These are phyloP conservation scores for Brachyalestes nurse DNA, from an alignment of 2,797 vertebrate genomes.

Conservation along the genomic window DNA sequence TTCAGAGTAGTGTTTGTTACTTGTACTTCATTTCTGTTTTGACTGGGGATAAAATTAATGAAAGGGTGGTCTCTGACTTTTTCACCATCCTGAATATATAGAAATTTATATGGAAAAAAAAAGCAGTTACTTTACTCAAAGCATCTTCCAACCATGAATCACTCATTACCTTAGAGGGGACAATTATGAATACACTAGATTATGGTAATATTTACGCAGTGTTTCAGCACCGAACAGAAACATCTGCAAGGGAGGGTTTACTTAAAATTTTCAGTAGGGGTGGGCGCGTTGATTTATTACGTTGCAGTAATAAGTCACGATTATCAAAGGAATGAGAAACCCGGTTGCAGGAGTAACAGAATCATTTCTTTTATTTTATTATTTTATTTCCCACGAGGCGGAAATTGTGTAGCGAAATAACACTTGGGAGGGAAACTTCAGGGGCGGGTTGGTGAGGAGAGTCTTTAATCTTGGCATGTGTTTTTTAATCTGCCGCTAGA, in stretches of 20 bases:
- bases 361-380: neutral
- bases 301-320: conserved; percentile 2
- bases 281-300: neutral
- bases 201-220: neutral
- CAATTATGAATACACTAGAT: neutral
- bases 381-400: conserved; percentile 16
- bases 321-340: conserved; percentile 21
- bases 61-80: too few species aligned
- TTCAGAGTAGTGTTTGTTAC: too few species aligned
- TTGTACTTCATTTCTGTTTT: too few species aligned
- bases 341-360: neutral
- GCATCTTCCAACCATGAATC: too few species aligned
- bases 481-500: conserved; percentile 20
- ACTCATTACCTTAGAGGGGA: too few species aligned
- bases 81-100: too few species aligned
- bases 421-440: neutral
- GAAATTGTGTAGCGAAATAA: conserved; percentile 13
- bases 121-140: too few species aligned
- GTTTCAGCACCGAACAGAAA: neutral
- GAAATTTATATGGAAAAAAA: too few species aligned
- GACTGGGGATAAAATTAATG: too few species aligned
- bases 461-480: conserved; percentile 31
- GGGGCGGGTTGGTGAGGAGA: neutral
- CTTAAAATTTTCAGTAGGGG: neutral
- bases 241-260: neutral